Evolutionary conservation across 2,888 invertebrate genomes (phyloP), one percentile per base, ranked within the genome.

Genomic region (Tethea ocularis): DNA sequence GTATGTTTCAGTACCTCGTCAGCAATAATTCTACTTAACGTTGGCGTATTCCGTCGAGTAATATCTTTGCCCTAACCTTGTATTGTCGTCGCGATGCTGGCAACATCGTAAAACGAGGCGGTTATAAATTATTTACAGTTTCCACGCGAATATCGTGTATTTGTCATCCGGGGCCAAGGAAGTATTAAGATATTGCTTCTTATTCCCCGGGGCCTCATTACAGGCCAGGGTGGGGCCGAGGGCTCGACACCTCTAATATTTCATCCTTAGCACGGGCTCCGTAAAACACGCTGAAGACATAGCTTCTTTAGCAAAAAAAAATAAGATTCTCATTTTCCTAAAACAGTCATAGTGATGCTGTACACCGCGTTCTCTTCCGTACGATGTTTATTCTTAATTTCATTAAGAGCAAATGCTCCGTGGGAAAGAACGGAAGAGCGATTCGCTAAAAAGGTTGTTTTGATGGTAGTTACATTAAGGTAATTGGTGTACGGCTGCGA

Each of bases 131-230:
- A 91, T 91, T 87, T 86, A 89, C 89, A 82, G 85, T 90, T 89
- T 84, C 82, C 82, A 83, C 84, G 85, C 88, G 79, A 88, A 87
- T 82, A 79, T 75, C 75, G 82, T 80, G 87, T 88, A 90, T 91
- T 91, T 91, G 91, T 93, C 91, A 91, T 87, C 83, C 79, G 77
- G 78, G 83, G 83, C 84, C 83, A 80, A 78, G 87, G 84, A 33
- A 84, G 86, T 92, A 91, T 91, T 91, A 93, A 88, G 92, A 91
- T 91, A 92, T 92, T 92, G 89, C 91, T 87, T 82, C 83, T 84
- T 89, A 89, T 87, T 89, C 93, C 91, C 84, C 71, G 70, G 91
- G 89, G 92, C 75, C 91, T 93, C 92, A 89, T 92, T 91, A 92
- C 82, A 71, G 76, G 78, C 77, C 72, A 33, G 33, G 33, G 13